Conservation (phyloP, 2,113 vertebrate genomes). For the Pan paniscus region DNA sequence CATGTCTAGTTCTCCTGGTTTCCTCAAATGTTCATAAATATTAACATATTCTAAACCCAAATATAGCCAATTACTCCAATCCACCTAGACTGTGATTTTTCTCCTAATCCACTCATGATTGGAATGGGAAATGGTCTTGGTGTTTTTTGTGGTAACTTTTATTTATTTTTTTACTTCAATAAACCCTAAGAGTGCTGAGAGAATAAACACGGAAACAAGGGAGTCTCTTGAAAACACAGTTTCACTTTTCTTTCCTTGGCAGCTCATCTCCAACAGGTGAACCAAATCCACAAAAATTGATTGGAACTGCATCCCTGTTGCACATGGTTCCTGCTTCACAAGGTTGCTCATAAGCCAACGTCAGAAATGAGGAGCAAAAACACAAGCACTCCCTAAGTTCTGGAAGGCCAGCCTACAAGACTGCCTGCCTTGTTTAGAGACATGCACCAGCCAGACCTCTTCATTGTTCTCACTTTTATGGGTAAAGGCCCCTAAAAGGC, state of each 20-base stretch:
- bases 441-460: fast-evolving
- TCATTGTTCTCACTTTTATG: neutral
- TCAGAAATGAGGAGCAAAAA: neutral
- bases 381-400: neutral
- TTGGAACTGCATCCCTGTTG: slow-evolving; percentile 4
- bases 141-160: neutral
- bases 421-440: neutral
- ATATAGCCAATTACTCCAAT: neutral
- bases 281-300: neutral
- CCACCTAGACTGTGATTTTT: neutral
- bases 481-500: neutral
- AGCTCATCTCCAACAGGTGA: slow-evolving; percentile 64
- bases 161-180: neutral
- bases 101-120: neutral
- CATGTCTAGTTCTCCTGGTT: neutral
- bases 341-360: slow-evolving; percentile 74
- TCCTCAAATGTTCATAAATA: neutral
- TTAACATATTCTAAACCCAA: neutral
- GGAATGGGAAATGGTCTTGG: neutral
- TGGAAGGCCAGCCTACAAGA: neutral
- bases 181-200: neutral
- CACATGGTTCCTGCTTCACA: slow-evolving; percentile 55
- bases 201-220: neutral
- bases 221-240: slow-evolving; percentile 77
- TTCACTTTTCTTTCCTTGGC: neutral